Percentiles rank a stretch among this genome's conserved stretches.
Evolutionary conservation across 2,888 invertebrate species (phyloP).

Genomic region (Tinea trinotella): DNA sequence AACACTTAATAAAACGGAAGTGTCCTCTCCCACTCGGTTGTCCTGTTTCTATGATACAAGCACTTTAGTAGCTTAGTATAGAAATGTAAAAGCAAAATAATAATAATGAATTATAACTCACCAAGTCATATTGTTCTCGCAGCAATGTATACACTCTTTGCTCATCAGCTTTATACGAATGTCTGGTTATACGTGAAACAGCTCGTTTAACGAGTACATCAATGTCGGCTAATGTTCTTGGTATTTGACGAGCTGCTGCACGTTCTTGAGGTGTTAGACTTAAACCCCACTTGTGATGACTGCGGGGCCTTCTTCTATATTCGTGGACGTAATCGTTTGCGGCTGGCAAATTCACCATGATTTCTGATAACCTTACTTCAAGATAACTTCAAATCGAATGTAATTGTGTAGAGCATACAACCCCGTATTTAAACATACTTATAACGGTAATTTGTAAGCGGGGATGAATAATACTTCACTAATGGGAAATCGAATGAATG

Average conservation of each 20-base stretch:
- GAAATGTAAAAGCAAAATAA: too few species aligned
- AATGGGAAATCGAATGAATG: too few species aligned
- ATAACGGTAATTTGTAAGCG: neutral
- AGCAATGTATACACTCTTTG: conserved; percentile 21
- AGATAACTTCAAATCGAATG: neutral
- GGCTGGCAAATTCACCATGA: conserved; percentile 24
- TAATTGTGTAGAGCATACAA: neutral
- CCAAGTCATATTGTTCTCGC: conserved; percentile 27
- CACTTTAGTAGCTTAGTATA: too few species aligned
- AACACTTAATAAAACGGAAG: too few species aligned
- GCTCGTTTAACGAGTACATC: conserved; percentile 24
- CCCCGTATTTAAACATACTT: neutral
- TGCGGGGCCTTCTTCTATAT: conserved; percentile 19
- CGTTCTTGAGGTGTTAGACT: conserved; percentile 22
- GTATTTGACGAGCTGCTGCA: conserved; percentile 1
- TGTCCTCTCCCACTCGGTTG: neutral
- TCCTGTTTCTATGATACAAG: neutral
- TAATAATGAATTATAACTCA: conserved; percentile 21
- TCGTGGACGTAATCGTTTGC: neutral
- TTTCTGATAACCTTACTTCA: neutral
- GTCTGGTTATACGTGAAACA: conserved; percentile 23
- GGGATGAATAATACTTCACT: neutral
- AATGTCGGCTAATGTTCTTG: conserved; percentile 23
- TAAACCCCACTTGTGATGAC: conserved; percentile 24
- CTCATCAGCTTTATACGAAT: conserved; percentile 20